Evolutionary conservation across 2,113 vertebrate genomes (phyloP).

Genomic region (Anoura caudifer): DNA sequence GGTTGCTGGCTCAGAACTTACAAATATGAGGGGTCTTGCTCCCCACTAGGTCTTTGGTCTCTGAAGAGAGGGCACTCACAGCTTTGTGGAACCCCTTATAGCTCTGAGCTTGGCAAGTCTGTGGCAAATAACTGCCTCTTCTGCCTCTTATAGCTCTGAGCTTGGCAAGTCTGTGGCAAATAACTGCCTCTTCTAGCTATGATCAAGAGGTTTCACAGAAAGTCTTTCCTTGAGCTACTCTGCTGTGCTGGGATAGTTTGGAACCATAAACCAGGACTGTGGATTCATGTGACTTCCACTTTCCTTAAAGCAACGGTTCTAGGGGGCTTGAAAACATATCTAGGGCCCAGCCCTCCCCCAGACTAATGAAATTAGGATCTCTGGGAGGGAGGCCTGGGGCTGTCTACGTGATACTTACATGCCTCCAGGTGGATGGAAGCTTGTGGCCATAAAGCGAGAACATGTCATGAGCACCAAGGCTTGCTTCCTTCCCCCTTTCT

Average conservation of each 20-base stretch:
- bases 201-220: background rate
- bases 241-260: background rate
- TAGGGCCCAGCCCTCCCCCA: background rate
- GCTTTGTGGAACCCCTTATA: background rate
- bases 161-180: background rate
- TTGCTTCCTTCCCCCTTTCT: constrained; percentile 38
- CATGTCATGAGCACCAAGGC: background rate
- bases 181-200: background rate
- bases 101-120: background rate
- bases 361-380: background rate
- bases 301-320: background rate
- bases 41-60: background rate
- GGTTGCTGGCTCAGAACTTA: background rate
- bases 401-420: background rate
- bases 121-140: background rate
- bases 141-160: too few species aligned
- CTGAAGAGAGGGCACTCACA: background rate
- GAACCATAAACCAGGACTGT: background rate
- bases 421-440: background rate
- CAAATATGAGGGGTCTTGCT: background rate
- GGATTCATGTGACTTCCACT: background rate
- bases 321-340: background rate
- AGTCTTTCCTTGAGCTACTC: background rate
- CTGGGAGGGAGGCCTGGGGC: background rate
- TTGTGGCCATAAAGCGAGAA: background rate